phyloP scores from a whole-genome alignment of 2,113 vertebrate species.

The Hystrix cristata region DNA sequence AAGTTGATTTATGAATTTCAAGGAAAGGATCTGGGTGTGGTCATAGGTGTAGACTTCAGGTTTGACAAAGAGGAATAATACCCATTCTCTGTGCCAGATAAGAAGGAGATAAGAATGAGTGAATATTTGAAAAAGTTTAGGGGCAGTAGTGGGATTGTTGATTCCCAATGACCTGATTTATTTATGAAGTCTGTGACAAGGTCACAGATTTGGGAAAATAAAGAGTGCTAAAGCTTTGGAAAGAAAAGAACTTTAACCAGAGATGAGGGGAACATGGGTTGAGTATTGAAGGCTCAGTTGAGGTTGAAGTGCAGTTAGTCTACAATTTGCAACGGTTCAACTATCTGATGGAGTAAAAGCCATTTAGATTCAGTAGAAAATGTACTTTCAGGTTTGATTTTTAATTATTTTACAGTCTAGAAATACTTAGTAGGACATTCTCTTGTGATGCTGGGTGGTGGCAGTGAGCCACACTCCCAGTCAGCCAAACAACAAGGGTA shows the following conservation, averaged over 20 bases:
- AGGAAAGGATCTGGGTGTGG: not conserved
- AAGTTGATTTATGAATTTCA: not conserved
- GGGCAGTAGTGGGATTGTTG: not conserved
- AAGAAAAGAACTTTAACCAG: not conserved
- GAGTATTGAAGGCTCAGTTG: not conserved
- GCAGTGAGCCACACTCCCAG: not conserved
- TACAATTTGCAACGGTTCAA: not conserved
- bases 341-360: not conserved
- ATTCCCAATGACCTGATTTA: not conserved
- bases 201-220: not conserved
- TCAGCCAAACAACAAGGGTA: not conserved
- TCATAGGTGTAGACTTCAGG: not conserved
- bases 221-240: not conserved
- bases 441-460: not conserved
- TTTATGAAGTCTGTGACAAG: not conserved
- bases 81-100: not conserved
- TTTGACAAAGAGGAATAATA: not conserved
- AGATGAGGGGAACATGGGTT: not conserved
- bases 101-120: not conserved
- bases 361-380: not conserved
- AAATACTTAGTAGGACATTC: not conserved
- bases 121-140: not conserved
- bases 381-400: not conserved
- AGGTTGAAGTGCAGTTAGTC: not conserved
- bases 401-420: not conserved